Conservation (phyloP, 1,140 invertebrate genomes). For the Akabosia matsudoensis region DNA sequence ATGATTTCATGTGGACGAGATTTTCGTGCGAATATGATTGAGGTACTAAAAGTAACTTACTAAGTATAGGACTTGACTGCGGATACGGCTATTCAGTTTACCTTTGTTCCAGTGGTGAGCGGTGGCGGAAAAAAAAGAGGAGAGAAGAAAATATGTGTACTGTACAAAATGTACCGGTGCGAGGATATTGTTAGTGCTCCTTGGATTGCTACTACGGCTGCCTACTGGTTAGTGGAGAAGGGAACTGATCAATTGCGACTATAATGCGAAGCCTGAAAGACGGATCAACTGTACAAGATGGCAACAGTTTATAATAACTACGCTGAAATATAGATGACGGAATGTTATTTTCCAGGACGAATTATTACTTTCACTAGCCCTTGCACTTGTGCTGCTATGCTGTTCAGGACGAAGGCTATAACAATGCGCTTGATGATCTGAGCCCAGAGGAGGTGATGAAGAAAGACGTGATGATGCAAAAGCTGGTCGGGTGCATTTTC, state of each 20-base stretch:
- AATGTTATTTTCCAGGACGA: conserved; percentile 6
- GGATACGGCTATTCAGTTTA: no score
- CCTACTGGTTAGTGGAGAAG: no score
- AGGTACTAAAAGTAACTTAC: no score
- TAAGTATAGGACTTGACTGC: no score
- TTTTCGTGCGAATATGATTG: no score
- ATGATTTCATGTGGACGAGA: no score
- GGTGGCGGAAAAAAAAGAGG: neutral
- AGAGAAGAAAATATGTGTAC: neutral
- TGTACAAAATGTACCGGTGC: no score
- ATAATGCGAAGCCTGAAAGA: neutral
- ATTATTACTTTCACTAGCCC: conserved; percentile 3
- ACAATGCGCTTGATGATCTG: neutral
- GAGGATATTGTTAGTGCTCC: no score
- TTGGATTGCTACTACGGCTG: no score
- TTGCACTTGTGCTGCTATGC: conserved; percentile 19
- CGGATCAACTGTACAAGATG: conserved; percentile 7
- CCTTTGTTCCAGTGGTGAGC: neutral
- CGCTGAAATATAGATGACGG: neutral
- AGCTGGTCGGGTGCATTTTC: no score
- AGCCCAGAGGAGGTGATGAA: neutral
- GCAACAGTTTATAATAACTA: neutral
- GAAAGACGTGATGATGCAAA: no score
- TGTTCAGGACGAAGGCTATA: neutral
- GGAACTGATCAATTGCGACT: no score